A percentile compares a stretch with the other conserved stretches of the same genome.
Conservation (phyloP, 2,113 vertebrate genomes). For the Cyrtonyx montezumae region DNA sequence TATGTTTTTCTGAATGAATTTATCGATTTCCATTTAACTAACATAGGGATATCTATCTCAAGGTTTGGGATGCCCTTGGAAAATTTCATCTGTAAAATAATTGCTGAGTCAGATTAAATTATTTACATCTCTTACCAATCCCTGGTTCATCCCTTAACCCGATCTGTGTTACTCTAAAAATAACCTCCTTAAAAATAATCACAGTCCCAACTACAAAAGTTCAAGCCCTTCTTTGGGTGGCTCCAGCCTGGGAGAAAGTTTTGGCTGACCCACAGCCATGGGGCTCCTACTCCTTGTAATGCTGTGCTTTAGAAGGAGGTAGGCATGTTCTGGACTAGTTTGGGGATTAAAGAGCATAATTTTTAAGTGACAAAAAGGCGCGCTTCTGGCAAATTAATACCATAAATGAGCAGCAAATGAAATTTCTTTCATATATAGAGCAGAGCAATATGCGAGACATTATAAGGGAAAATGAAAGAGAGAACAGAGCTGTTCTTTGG, state of each 20-base stretch:
- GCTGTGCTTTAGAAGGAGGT: background rate
- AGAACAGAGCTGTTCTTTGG: background rate
- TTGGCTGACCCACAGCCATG: background rate
- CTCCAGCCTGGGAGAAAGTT: background rate
- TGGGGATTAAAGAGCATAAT: background rate
- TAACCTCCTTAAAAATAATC: background rate
- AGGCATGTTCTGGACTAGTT: background rate
- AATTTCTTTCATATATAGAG: background rate
- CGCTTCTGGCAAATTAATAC: background rate
- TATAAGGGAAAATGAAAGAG: background rate
- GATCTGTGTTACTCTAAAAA: background rate
- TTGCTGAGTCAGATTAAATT: background rate
- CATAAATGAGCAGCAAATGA: background rate
- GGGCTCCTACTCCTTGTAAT: rapidly evolving
- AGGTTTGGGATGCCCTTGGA: background rate
- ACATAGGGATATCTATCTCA: background rate
- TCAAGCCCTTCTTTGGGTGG: background rate
- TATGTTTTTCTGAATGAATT: slow-evolving; percentile 27
- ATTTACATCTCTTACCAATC: background rate
- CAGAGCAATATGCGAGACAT: background rate
- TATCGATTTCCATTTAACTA: background rate
- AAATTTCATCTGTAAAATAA: background rate
- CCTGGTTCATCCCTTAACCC: background rate
- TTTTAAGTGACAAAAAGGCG: background rate
- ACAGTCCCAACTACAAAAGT: background rate